Evolutionary conservation across 2,888 invertebrate species (phyloP), one percentile per base, ranked within the genome.

Genomic region (Leucophenga montana): DNA sequence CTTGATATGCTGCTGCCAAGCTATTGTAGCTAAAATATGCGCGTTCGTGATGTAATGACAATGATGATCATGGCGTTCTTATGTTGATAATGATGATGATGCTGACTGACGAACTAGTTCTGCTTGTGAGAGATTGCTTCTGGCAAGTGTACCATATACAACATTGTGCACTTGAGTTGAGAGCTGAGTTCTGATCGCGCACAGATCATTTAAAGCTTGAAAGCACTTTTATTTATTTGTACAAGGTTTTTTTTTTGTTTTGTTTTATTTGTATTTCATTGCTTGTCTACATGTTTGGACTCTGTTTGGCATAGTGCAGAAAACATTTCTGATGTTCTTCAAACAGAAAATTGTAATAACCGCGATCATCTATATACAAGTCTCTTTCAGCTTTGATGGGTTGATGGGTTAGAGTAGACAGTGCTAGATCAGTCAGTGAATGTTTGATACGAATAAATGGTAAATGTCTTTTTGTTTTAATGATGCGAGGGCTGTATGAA

Each of bases 271-370:
- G 67, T 80, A 76, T 80, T 76, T 75, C 53, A 20, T 61, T 71
- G 69, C 76, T 74, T 83, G 78, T 84, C 79, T 82, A 85, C 85
- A 84, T 85, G 85, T 82, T 85, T 83, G 84, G 82, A 81, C 84
- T 85, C 80, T 82, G 82, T 85, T 85, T 85, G 83, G 83, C 81
- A 84, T 85, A 3, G 39, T 39, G 81, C 77, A 79, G 80, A 46
- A 59, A 22, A 39, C 39, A 39, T 39, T 39, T 39, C 39, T 39
- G 39, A 39, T 39, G 39, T 39, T 8, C 39, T 39, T 39, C 39
- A 39, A 39, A 18, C 18, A 18, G 50, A 50, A 50, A 18, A 50
- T 16, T 50, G 50, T 50, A 16, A 16, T 50, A 50, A 11, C 50
- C 50, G 50, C 50, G 50, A 50, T 50, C 50, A 13, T 18, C 39